Conservation (phyloP, 2,113 vertebrate species). For the Cheilinus undulatus region DNA sequence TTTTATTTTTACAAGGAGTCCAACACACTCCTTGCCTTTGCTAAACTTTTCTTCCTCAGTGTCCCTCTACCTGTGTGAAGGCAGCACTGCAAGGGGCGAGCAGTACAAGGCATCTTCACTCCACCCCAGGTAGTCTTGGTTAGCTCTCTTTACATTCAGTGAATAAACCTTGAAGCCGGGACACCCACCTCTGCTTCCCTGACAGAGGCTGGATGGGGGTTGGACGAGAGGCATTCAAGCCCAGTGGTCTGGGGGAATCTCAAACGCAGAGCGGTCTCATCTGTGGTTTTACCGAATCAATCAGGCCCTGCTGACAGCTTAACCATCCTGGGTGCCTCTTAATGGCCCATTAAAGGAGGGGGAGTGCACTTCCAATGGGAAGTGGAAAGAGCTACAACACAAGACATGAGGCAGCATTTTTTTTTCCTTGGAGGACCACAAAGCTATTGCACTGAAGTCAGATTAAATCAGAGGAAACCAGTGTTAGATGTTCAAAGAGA, state of each 20-base stretch:
- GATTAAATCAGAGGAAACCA: slow-evolving; percentile 37
- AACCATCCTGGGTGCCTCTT: slow-evolving; percentile 67
- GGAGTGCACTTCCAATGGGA: slow-evolving; percentile 49
- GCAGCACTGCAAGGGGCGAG: slow-evolving; percentile 38
- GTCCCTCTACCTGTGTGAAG: slow-evolving; percentile 45
- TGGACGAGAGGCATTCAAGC: slow-evolving; percentile 39
- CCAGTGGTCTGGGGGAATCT: slow-evolving; percentile 53
- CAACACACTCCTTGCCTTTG: slow-evolving; percentile 70
- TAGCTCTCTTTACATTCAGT: background rate
- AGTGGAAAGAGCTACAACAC: slow-evolving; percentile 56
- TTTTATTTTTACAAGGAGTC: slow-evolving; percentile 66
- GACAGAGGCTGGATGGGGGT: background rate
- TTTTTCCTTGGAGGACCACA: slow-evolving; percentile 39
- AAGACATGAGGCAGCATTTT: slow-evolving; percentile 52
- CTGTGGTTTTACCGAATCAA: slow-evolving; percentile 68
- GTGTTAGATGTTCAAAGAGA: slow-evolving; percentile 2
- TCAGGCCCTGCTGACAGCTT: slow-evolving; percentile 68
- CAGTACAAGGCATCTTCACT: background rate
- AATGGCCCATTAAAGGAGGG: slow-evolving; percentile 72
- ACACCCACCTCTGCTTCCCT: slow-evolving; percentile 4
- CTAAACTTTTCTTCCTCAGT: slow-evolving; percentile 69
- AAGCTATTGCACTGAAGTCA: background rate
- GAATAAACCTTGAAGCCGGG: background rate
- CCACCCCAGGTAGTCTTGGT: background rate
- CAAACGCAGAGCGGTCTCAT: slow-evolving; percentile 45